Evolutionary conservation across 2,113 vertebrate species (phyloP).

Genomic region (Anolis sagrei): DNA sequence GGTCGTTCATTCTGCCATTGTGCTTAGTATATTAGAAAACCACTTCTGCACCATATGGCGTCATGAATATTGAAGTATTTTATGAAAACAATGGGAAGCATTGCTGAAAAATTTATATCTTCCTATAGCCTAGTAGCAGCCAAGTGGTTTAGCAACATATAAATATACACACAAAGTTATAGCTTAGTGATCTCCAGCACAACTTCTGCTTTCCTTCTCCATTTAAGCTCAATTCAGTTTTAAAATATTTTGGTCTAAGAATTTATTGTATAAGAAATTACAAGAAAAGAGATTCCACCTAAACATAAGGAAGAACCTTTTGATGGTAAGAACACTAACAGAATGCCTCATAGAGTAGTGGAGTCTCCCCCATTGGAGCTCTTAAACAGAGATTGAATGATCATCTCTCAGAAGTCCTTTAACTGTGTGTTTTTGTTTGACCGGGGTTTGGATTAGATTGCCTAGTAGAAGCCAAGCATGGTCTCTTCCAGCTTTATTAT

Average conservation of each 20-base stretch:
- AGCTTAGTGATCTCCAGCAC: slow-evolving; percentile 51
- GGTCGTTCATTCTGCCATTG: neutral
- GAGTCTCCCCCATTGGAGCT: no score
- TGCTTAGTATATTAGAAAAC: slow-evolving; percentile 34
- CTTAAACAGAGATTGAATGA: no score
- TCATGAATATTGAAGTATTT: slow-evolving; percentile 46
- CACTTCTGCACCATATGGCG: neutral
- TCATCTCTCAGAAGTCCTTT: no score
- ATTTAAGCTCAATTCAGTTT: slow-evolving; percentile 64
- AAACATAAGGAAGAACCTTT: neutral
- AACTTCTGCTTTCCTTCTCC: slow-evolving; percentile 13
- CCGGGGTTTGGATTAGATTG: no score
- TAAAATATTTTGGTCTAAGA: slow-evolving; percentile 16
- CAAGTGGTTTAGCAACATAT: neutral
- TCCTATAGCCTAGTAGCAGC: neutral
- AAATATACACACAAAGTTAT: slow-evolving; percentile 20
- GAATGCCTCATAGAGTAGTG: no score
- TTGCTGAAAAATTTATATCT: slow-evolving; percentile 47
- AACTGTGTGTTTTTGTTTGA: no score
- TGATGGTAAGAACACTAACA: neutral
- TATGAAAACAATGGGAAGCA: slow-evolving; percentile 21
- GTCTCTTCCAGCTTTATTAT: no score
- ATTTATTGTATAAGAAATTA: neutral
- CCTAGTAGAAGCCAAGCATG: no score
- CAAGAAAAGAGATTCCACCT: neutral